A percentile compares a stretch with the other conserved stretches of the same genome.
These are phyloP conservation scores for Pomacea canaliculata DNA, from an alignment of 2,888 invertebrate species.

Conservation along the genomic window DNA sequence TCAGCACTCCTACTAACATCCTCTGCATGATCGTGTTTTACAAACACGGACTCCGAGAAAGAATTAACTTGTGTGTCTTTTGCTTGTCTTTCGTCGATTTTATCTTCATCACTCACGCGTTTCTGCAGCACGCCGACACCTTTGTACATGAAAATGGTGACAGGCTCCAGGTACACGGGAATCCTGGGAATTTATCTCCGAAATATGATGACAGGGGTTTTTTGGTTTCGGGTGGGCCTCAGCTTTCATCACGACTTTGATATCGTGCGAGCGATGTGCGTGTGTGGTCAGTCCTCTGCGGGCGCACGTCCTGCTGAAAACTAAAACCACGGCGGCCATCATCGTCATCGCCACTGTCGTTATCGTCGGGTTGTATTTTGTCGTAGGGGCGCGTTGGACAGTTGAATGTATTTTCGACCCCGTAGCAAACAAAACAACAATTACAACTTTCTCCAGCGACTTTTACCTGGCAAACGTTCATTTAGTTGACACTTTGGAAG, in stretches of 20 bases:
- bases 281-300: neutral
- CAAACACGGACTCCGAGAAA: neutral
- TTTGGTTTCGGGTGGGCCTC: neutral
- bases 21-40: slow-evolving; percentile 2
- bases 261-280: neutral
- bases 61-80: neutral
- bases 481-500: neutral
- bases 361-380: neutral
- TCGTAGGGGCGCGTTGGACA: neutral
- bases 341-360: neutral
- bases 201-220: neutral
- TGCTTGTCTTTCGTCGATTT: neutral
- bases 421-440: neutral
- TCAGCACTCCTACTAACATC: slow-evolving; percentile 1
- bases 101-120: neutral
- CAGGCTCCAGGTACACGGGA: neutral
- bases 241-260: neutral
- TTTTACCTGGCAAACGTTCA: neutral
- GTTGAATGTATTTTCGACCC: neutral
- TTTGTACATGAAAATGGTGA: neutral
- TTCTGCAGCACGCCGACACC: neutral
- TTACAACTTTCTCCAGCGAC: neutral
- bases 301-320: neutral
- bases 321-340: neutral
- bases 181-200: neutral